A percentile compares a stretch with the other conserved stretches of the same genome.
phyloP scores from a whole-genome alignment of 1,140 invertebrate species.

The Drosophila takahashii region DNA sequence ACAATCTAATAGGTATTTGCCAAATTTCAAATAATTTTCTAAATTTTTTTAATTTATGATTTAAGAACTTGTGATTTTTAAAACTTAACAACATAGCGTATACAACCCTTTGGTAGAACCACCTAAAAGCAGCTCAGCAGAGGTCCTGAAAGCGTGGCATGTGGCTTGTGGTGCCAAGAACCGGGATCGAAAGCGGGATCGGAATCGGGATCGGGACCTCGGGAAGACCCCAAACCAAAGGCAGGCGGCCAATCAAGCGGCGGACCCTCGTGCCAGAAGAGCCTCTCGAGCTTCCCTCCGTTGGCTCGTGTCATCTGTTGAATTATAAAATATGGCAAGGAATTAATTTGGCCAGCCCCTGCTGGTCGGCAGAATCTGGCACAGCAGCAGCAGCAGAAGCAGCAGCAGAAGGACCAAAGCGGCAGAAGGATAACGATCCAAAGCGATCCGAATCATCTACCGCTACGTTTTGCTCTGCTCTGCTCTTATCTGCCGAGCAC shows the following conservation, averaged over 20 bases:
- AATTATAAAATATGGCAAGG: conserved; percentile 84
- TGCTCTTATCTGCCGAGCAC: conserved; percentile 70
- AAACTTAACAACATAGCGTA: background rate
- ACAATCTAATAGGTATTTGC: too few relatives aligned
- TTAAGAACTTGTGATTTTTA: background rate
- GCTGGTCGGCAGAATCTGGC: conserved; percentile 65
- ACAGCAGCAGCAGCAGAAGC: conserved; percentile 63
- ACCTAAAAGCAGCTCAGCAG: conserved; percentile 14
- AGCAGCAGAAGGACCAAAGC: conserved; percentile 28
- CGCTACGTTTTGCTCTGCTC: conserved; percentile 49
- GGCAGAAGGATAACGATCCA: conserved; percentile 50
- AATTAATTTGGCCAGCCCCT: conserved; percentile 77
- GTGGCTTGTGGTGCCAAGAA: conserved; percentile 61
- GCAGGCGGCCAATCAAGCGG: background rate
- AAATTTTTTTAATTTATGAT: background rate
- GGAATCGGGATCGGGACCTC: conserved; percentile 29
- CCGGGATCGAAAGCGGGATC: conserved; percentile 40
- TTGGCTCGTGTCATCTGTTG: conserved; percentile 84
- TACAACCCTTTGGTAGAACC: background rate
- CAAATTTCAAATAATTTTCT: too few relatives aligned
- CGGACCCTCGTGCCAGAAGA: conserved; percentile 31
- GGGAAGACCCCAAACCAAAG: conserved; percentile 13
- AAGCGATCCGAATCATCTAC: conserved; percentile 60
- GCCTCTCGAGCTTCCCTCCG: conserved; percentile 36
- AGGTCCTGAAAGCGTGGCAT: conserved; percentile 34